Evolutionary conservation across 2,113 vertebrate species (phyloP), one percentile per base, ranked within the genome.

Genomic region (Mungos mungo): DNA sequence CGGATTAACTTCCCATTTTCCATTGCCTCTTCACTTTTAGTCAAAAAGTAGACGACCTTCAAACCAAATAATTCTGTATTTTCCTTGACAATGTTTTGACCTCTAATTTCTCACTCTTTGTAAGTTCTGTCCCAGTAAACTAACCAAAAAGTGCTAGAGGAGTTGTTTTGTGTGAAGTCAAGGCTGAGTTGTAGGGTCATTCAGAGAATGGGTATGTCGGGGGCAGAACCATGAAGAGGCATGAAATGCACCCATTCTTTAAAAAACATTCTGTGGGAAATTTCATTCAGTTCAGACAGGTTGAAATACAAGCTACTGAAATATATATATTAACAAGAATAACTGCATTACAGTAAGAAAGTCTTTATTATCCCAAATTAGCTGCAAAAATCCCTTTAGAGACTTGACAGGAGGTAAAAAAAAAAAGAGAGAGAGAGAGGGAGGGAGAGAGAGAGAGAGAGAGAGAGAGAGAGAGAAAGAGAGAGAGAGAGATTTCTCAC

Each of bases 291-390:
- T 88, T 77, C 86, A 74, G 65, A 66, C 23, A 60, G 89, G 93
- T 84, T 90, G 96, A 96, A 97, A 95, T 81, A 96, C 95, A 97
- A 94, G 83, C 27, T 16, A 96, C 92, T 76, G 15, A 90, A 94
- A 96, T 92, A 88, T 8, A 89, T 66, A 74, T 96, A 69, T 97
- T 97, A 90, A 97, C 97, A 96, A 88, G 90, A 95, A 97, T 74
- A 80, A 35, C 41, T 84, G 57, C 47, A 54, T 86, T 54, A 84
- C 27, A 81, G 41, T 65, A 23, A 89, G 80, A 96, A 97, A 84
- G 87, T 68, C 90, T 96, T 95, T 84, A 85, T 96, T 92, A 96
- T 96, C 97, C 92, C 79, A 96, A 98, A 97, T 97, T 98, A 96
- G 98, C 90, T 85, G 50, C 15, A 31, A 95, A 96, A 96, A 96